These are phyloP conservation scores for Podarcis cretensis DNA, from an alignment of 2,113 vertebrate species.

Conservation along the genomic window DNA sequence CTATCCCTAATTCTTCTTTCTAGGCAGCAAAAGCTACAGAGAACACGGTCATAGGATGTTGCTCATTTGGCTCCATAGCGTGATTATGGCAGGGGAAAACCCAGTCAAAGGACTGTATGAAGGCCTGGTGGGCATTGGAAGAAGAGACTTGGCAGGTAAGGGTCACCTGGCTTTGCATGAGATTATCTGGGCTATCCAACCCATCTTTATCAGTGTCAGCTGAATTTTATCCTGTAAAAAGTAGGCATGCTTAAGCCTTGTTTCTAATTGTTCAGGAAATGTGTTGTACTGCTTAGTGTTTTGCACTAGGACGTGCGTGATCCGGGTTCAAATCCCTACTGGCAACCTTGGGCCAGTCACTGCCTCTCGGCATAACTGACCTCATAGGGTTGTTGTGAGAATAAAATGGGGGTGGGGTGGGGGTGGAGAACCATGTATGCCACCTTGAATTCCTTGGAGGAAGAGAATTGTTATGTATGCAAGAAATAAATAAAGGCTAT, in stretches of 20 bases:
- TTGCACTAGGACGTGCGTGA: no score
- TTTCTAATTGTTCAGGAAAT: no score
- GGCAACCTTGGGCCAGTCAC: no score
- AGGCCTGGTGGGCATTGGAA: slow-evolving; percentile 84
- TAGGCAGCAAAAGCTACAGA: slow-evolving; percentile 88
- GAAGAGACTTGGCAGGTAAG: slow-evolving; percentile 88
- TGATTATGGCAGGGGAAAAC: slow-evolving; percentile 79
- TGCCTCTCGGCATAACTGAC: no score
- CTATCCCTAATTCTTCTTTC: slow-evolving; percentile 6
- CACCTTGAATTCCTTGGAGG: no score
- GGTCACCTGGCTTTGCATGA: not conserved
- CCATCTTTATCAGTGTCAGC: not conserved
- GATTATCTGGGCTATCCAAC: no score
- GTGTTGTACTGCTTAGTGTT: no score
- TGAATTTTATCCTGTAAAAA: not conserved
- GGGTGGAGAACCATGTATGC: no score
- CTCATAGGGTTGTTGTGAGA: no score
- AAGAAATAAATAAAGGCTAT: not conserved
- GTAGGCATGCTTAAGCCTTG: not conserved
- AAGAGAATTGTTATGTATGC: no score
- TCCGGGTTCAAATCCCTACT: no score
- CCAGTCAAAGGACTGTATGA: slow-evolving; percentile 88
- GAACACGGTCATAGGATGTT: slow-evolving; percentile 91
- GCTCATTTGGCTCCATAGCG: slow-evolving; percentile 90
- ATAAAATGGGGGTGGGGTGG: no score